phyloP scores from a whole-genome alignment of 2,888 invertebrate species.

The Oscheius sp. region DNA sequence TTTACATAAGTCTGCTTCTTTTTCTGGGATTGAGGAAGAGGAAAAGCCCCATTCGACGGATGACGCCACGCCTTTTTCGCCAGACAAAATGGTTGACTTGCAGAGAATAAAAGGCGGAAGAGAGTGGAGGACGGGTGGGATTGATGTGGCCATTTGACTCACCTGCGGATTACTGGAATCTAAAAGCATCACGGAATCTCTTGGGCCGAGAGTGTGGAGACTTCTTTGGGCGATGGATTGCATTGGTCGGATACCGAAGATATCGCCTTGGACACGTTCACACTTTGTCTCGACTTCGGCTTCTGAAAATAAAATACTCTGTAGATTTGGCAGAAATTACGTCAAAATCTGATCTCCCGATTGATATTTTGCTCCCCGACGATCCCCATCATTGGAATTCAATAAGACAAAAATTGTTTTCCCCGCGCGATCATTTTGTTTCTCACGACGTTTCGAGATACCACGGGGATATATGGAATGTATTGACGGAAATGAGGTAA shows the following conservation, averaged over 20 bases:
- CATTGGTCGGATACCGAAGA: slow-evolving; percentile 61
- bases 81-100: slow-evolving; percentile 6
- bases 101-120: slow-evolving; percentile 6
- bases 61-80: no score
- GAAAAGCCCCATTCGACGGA: background rate
- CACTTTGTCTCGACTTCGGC: slow-evolving; percentile 41
- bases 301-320: slow-evolving; percentile 37
- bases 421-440: background rate
- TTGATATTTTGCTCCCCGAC: background rate
- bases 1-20: background rate
- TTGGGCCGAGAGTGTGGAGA: slow-evolving; percentile 17
- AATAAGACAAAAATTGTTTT: background rate
- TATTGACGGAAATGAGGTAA: slow-evolving; percentile 24
- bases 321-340: background rate
- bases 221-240: slow-evolving; percentile 36
- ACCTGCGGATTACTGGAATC: slow-evolving; percentile 56
- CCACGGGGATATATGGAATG: slow-evolving; percentile 14
- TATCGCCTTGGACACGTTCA: slow-evolving; percentile 57
- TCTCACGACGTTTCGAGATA: no score
- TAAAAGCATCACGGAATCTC: slow-evolving; percentile 45
- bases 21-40: background rate
- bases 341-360: background rate
- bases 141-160: no score
- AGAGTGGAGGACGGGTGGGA: background rate
- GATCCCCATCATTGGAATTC: background rate